A percentile compares a stretch with the other conserved stretches of the same genome.
phyloP scores from a whole-genome alignment of 2,888 invertebrate species.

The Nemoura dubitans region DNA sequence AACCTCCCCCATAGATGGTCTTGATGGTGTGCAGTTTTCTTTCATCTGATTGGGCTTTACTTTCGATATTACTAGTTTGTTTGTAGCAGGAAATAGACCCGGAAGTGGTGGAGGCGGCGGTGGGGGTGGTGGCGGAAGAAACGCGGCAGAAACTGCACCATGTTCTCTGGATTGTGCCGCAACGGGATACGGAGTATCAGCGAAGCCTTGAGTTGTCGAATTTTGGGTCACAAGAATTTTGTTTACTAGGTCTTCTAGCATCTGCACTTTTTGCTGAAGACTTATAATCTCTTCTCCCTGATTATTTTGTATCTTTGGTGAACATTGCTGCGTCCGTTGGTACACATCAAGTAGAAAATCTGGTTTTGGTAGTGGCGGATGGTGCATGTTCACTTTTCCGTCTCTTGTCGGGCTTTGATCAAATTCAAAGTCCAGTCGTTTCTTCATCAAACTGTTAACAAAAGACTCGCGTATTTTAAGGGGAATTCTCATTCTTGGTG shows the following conservation, averaged over 20 bases:
- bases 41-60: neutral
- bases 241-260: conserved; percentile 5
- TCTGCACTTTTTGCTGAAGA: neutral
- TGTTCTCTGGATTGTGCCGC: neutral
- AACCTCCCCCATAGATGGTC: conserved; percentile 34
- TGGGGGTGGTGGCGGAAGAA: conserved; percentile 38
- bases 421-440: neutral
- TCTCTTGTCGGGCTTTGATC: neutral
- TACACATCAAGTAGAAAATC: conserved; percentile 18
- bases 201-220: neutral
- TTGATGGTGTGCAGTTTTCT: neutral
- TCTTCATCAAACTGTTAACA: neutral
- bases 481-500: conserved; percentile 15
- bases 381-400: neutral
- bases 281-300: conserved; percentile 19
- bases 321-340: neutral
- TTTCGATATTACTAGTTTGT: neutral
- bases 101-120: conserved; percentile 23
- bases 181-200: neutral
- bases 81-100: neutral
- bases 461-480: neutral
- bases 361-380: neutral
- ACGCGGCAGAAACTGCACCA: neutral
- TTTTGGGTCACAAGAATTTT: neutral
- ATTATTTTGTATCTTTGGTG: neutral